A percentile compares a stretch with the other conserved stretches of the same genome.
phyloP scores from a whole-genome alignment of 2,113 vertebrate species.

The Labrus mixtus region DNA sequence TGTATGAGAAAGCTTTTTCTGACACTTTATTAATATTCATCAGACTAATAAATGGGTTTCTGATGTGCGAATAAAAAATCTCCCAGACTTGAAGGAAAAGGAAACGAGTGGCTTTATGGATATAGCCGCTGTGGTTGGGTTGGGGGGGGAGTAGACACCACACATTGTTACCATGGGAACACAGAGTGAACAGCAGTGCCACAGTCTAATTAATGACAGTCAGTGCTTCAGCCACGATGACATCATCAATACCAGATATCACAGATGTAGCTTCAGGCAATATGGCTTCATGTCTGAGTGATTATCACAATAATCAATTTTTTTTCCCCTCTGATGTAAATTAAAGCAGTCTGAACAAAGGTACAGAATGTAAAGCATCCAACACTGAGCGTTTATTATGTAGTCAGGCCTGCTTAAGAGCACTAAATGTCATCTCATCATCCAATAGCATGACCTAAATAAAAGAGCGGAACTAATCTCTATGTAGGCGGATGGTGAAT shows the following conservation, averaged over 20 bases:
- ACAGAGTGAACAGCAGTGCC: conserved; percentile 74
- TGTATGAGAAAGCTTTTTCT: conserved; percentile 5
- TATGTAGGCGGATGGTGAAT: conserved; percentile 82
- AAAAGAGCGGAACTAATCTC: conserved; percentile 81
- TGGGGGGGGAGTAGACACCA: conserved; percentile 66
- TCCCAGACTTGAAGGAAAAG: conserved; percentile 46
- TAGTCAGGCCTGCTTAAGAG: conserved; percentile 64
- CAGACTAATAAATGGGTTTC: conserved; percentile 36
- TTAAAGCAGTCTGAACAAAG: conserved; percentile 12
- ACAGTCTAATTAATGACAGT: conserved; percentile 79
- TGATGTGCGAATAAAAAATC: conserved; percentile 42
- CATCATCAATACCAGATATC: conserved; percentile 70
- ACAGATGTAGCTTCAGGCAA: conserved; percentile 54
- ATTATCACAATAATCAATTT: conserved; percentile 45
- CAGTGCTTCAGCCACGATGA: conserved; percentile 69
- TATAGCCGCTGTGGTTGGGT: conserved; percentile 45
- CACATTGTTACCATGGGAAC: conserved; percentile 83
- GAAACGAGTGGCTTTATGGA: conserved; percentile 65
- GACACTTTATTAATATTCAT: conserved; percentile 43
- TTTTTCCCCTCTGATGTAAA: conserved; percentile 20
- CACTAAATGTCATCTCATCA: conserved; percentile 79
- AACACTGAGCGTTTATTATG: conserved; percentile 55
- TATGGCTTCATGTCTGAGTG: conserved; percentile 41
- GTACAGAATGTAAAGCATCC: conserved; percentile 38
- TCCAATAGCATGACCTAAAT: conserved; percentile 83